A percentile compares a stretch with the other conserved stretches of the same genome.
Evolutionary conservation across 2,888 invertebrate genomes (phyloP).

Genomic region (Drosophila formosana): DNA sequence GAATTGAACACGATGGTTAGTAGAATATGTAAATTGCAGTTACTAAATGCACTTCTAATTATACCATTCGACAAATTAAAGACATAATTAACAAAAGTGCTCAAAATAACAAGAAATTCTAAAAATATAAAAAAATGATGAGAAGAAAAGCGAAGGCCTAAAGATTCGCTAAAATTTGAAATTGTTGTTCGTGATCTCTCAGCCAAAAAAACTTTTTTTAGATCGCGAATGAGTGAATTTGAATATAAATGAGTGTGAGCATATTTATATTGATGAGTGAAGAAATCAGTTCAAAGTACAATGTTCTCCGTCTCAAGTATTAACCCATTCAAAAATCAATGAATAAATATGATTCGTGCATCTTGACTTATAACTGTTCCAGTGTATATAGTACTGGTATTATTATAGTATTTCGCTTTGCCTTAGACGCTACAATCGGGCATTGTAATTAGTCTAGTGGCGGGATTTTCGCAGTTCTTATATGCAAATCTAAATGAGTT

Average conservation of each 20-base stretch:
- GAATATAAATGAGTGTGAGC: background rate
- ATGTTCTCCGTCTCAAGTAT: constrained; percentile 5
- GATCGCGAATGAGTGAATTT: background rate
- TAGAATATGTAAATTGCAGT: too few species aligned
- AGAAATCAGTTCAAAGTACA: constrained; percentile 41
- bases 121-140: constrained; percentile 32
- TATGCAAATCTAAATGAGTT: constrained; percentile 18
- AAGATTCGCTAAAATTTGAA: constrained; percentile 19
- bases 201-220: constrained; percentile 6
- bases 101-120: constrained; percentile 33
- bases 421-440: background rate
- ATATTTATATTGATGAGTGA: constrained; percentile 5
- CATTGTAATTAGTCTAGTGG: background rate
- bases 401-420: background rate
- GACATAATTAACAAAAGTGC: constrained; percentile 18
- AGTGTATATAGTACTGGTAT: background rate
- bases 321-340: too few species aligned
- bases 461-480: background rate
- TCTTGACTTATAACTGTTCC: too few species aligned
- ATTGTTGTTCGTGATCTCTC: constrained; percentile 16
- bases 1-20: constrained; percentile 6
- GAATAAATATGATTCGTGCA: too few species aligned
- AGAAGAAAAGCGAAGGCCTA: constrained; percentile 52
- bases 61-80: constrained; percentile 5
- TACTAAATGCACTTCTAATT: constrained; percentile 8